Evolutionary conservation across 2,797 vertebrate species (phyloP).

Genomic region (Oreochromis mossambicus): DNA sequence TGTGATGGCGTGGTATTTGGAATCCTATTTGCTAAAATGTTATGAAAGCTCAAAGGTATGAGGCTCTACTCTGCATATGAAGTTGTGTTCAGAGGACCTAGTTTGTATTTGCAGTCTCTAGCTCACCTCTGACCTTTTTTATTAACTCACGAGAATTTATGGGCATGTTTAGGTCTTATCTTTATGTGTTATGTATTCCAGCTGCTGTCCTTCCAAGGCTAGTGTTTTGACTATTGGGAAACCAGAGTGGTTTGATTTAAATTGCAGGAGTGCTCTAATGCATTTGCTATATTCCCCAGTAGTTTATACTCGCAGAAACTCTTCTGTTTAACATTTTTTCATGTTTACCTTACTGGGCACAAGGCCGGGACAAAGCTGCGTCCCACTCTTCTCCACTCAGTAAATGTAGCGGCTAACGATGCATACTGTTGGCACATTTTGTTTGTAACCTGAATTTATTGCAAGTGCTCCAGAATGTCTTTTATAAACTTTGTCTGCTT

Average conservation of each 20-base stretch:
- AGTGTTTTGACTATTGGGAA: constrained; percentile 63
- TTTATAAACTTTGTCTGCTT: constrained; percentile 55
- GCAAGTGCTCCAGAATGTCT: constrained; percentile 34
- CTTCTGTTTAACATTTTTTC: constrained; percentile 54
- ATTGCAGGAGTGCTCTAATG: constrained; percentile 32
- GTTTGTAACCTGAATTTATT: constrained; percentile 43
- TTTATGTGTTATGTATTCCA: constrained; percentile 43
- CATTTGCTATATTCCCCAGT: constrained; percentile 14
- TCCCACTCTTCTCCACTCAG: constrained; percentile 33
- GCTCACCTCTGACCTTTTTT: constrained; percentile 34
- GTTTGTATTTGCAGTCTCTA: background rate
- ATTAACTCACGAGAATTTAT: constrained; percentile 29
- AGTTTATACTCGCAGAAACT: constrained; percentile 13
- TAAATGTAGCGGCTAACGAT: constrained; percentile 37
- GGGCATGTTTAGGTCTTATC: constrained; percentile 31
- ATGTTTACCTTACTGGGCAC: constrained; percentile 55
- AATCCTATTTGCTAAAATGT: background rate
- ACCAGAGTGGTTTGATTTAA: constrained; percentile 54
- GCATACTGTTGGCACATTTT: constrained; percentile 20
- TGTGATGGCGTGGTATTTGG: background rate
- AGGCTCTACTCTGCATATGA: background rate
- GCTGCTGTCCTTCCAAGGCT: constrained; percentile 47
- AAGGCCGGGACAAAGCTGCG: constrained; percentile 14
- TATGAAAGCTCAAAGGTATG: background rate
- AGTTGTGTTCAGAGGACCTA: background rate